Evolutionary conservation across 2,113 vertebrate genomes (phyloP).

Genomic region (Phainopepla nitens): DNA sequence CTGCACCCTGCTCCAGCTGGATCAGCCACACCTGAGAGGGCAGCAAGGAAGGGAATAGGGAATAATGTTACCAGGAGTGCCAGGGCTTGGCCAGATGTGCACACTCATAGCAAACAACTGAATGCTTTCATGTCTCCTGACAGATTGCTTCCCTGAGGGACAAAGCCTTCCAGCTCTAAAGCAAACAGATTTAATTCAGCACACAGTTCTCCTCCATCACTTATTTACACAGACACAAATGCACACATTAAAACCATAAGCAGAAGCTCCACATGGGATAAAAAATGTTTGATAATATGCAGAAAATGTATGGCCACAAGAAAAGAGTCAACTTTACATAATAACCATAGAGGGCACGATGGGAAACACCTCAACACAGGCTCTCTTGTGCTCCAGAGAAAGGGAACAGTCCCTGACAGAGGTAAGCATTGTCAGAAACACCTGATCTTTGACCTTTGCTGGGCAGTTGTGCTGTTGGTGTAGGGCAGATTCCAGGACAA

Average conservation of each 20-base stretch:
- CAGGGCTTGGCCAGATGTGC: background rate
- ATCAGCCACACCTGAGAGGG: background rate
- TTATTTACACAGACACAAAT: background rate
- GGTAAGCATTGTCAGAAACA: background rate
- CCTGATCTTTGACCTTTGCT: background rate
- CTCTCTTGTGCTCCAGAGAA: background rate
- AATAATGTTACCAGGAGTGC: background rate
- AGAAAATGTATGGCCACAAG: background rate
- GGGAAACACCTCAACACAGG: background rate
- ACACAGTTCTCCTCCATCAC: background rate
- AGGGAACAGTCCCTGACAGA: background rate
- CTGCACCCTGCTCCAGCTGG: background rate
- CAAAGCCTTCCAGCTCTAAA: background rate
- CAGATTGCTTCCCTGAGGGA: background rate
- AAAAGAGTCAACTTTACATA: background rate
- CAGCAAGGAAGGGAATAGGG: accelerated
- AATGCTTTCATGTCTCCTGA: background rate
- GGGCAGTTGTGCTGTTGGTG: background rate
- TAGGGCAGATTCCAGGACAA: background rate
- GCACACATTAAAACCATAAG: background rate
- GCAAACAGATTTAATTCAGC: background rate
- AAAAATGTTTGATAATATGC: background rate
- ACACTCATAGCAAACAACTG: background rate
- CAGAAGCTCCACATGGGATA: background rate
- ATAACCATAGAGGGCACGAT: accelerated